Evolutionary conservation across 64 coral and sea anemone genomes (phyloP).

Genomic region (Hydrozoanthus tunicans): DNA sequence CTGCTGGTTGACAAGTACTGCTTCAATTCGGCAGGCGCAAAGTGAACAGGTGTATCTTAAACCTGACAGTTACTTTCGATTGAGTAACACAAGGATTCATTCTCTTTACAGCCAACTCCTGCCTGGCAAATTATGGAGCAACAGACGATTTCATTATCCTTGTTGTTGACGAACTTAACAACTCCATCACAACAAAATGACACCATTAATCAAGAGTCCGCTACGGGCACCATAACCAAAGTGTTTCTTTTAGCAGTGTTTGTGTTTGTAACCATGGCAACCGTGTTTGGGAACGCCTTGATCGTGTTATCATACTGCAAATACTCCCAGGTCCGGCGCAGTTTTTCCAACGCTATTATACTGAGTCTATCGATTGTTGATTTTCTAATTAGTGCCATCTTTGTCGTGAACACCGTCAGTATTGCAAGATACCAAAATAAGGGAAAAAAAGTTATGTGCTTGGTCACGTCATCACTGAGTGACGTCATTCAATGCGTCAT

Average conservation of each 20-base stretch:
- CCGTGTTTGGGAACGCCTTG: neutral
- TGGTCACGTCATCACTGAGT: slow-evolving; percentile 9
- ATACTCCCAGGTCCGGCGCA: neutral
- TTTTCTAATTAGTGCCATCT: neutral
- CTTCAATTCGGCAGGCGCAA: too few relatives aligned
- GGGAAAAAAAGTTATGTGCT: neutral
- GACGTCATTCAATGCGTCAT: slow-evolving; percentile 7
- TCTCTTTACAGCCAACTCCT: too few relatives aligned
- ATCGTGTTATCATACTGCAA: slow-evolving; percentile 2
- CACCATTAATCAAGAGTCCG: too few relatives aligned
- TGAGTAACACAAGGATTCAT: too few relatives aligned
- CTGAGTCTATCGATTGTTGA: slow-evolving; percentile 38
- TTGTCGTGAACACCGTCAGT: neutral
- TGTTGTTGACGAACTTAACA: neutral
- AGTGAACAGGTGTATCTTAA: too few relatives aligned
- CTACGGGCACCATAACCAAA: neutral
- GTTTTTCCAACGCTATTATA: neutral
- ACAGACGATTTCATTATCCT: neutral
- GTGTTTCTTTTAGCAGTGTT: neutral
- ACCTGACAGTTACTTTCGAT: too few relatives aligned
- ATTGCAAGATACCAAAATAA: neutral
- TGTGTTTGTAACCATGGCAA: slow-evolving; percentile 1
- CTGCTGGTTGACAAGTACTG: too few relatives aligned
- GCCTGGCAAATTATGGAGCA: too few relatives aligned
- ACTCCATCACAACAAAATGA: neutral